Percentiles rank a stretch among this genome's conserved stretches.
phyloP scores from a whole-genome alignment of 1,140 invertebrate species.

The Heliconius congener region DNA sequence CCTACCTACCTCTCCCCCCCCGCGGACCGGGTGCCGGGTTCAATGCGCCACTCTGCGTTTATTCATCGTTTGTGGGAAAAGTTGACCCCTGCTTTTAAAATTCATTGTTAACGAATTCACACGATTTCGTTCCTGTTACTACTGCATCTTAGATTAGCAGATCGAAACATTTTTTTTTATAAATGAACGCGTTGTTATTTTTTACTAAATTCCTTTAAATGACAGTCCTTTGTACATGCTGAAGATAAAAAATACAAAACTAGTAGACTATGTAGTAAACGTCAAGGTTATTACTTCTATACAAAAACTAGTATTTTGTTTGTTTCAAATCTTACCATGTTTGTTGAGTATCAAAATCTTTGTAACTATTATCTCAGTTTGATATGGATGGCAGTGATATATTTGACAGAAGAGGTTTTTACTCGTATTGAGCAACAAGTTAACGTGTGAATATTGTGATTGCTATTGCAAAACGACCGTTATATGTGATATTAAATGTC shows the following conservation, averaged over 20 bases:
- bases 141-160: constrained; percentile 62
- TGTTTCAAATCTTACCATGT: constrained; percentile 70
- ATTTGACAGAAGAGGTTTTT: constrained; percentile 60
- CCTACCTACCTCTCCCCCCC: constrained; percentile 74
- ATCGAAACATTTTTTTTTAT: constrained; percentile 6
- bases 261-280: constrained; percentile 19
- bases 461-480: constrained; percentile 50
- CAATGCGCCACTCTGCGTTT: constrained; percentile 79
- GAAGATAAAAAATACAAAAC: background rate
- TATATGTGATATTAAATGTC: constrained; percentile 40
- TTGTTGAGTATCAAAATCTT: constrained; percentile 67
- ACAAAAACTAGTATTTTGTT: constrained; percentile 60
- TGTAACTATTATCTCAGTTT: constrained; percentile 71
- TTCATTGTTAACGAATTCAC: constrained; percentile 80
- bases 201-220: background rate
- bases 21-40: constrained; percentile 75
- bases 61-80: constrained; percentile 81
- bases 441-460: constrained; percentile 47
- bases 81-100: constrained; percentile 79
- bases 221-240: background rate
- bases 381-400: constrained; percentile 52
- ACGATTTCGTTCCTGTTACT: constrained; percentile 66
- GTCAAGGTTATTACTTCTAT: constrained; percentile 56
- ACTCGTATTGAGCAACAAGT: constrained; percentile 51
- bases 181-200: background rate